Evolutionary conservation across 1,140 invertebrate genomes (phyloP).

Genomic region (Himalopsyche phryganea): DNA sequence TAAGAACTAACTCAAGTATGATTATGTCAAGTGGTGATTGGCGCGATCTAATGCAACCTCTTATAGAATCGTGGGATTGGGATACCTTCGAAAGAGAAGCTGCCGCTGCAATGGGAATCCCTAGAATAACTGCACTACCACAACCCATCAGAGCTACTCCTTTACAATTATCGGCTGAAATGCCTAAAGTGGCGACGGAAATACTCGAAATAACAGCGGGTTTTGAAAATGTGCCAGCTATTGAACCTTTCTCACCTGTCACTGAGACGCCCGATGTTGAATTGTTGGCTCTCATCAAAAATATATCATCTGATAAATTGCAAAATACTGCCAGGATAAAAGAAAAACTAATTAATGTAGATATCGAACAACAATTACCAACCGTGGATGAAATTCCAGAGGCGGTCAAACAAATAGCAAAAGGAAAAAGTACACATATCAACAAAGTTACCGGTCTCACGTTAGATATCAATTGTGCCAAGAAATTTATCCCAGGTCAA

Average conservation of each 20-base stretch:
- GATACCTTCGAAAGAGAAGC: conserved; percentile 58
- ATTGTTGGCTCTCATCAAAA: conserved; percentile 50
- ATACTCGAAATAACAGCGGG: conserved; percentile 54
- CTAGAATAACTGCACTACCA: conserved; percentile 51
- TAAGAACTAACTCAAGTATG: conserved; percentile 50
- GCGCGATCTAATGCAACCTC: conserved; percentile 57
- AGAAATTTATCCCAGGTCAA: conserved; percentile 66
- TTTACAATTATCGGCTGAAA: conserved; percentile 48
- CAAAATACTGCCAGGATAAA: conserved; percentile 56
- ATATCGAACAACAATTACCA: conserved; percentile 55
- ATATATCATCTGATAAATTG: conserved; percentile 54
- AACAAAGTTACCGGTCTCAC: conserved; percentile 62
- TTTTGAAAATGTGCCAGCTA: conserved; percentile 61
- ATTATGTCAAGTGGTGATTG: conserved; percentile 54
- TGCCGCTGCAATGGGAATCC: conserved; percentile 37
- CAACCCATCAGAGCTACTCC: conserved; percentile 51
- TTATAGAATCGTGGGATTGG: conserved; percentile 61
- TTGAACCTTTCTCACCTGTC: conserved; percentile 58
- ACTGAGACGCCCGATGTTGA: conserved; percentile 51
- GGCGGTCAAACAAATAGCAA: conserved; percentile 59
- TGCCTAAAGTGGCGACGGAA: conserved; percentile 44
- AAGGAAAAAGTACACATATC: conserved; percentile 56
- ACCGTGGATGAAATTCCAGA: conserved; percentile 61
- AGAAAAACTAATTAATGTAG: conserved; percentile 55
- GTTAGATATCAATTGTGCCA: conserved; percentile 61